Percentiles rank a stretch among this genome's conserved stretches.
These are phyloP conservation scores for Zoanthus sansibaricus DNA, from an alignment of 92 coral and sea anemone species.

Conservation along the genomic window DNA sequence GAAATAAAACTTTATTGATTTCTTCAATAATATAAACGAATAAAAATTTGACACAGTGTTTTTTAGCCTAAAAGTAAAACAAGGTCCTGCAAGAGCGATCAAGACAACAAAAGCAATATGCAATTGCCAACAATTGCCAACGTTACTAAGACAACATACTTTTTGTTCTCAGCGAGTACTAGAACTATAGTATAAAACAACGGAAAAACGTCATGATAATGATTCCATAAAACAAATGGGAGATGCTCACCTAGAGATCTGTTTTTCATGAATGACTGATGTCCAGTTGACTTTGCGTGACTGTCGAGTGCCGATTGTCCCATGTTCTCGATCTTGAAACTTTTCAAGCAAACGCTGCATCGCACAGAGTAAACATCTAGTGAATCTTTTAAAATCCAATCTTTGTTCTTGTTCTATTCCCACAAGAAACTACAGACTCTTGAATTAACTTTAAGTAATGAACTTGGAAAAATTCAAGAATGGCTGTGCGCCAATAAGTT, in stretches of 20 bases:
- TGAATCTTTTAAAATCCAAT: constrained; percentile 37
- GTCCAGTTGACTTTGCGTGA: constrained; percentile 32
- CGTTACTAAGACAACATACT: not conserved
- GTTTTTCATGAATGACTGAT: constrained; percentile 26
- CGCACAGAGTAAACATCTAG: constrained; percentile 26
- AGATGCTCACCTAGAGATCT: constrained; percentile 31
- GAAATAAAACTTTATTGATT: too few species aligned
- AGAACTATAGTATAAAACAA: constrained; percentile 17
- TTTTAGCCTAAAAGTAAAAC: not conserved
- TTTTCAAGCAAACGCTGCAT: constrained; percentile 43
- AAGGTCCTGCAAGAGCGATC: not conserved
- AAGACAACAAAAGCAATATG: constrained; percentile 24
- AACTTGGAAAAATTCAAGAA: too few species aligned
- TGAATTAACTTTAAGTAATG: too few species aligned
- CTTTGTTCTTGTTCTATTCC: not conserved
- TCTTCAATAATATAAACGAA: too few species aligned
- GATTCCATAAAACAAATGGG: constrained; percentile 8
- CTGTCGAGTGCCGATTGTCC: constrained; percentile 35
- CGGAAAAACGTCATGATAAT: constrained; percentile 21
- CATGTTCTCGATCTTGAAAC: constrained; percentile 40
- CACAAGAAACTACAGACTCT: too few species aligned
- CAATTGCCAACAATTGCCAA: constrained; percentile 9
- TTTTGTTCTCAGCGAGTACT: constrained; percentile 13
- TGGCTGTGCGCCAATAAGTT: too few species aligned
- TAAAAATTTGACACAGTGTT: not conserved